Evolutionary conservation across 2,888 invertebrate species (phyloP).

Genomic region (Erpobdella octoculata): DNA sequence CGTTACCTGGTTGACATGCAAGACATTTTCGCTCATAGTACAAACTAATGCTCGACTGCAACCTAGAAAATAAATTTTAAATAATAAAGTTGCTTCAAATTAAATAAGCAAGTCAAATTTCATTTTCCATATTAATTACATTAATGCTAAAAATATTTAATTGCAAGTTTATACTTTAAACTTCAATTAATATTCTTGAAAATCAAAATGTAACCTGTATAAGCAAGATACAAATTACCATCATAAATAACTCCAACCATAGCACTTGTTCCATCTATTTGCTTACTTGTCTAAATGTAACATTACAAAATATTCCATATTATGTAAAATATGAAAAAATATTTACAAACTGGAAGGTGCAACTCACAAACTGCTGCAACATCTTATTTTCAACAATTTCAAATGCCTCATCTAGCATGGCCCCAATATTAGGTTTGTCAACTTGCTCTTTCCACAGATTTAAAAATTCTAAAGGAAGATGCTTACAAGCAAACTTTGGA

Average conservation of each 20-base stretch:
- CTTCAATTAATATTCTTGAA: not conserved
- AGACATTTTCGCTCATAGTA: constrained; percentile 69
- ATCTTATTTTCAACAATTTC: not conserved
- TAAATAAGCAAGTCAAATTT: not conserved
- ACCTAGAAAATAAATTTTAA: constrained; percentile 41
- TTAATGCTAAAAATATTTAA: not conserved
- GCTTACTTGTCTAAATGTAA: not conserved
- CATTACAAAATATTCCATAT: not conserved
- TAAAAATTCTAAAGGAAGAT: constrained; percentile 8
- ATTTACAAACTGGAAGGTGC: not conserved
- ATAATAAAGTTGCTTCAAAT: not conserved
- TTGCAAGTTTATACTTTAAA: not conserved
- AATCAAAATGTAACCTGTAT: not conserved
- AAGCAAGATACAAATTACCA: not conserved
- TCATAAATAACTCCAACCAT: not conserved
- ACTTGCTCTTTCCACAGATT: constrained; percentile 7
- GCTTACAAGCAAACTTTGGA: constrained; percentile 6
- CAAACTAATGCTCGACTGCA: constrained; percentile 72
- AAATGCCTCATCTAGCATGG: not conserved
- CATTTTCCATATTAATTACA: not conserved
- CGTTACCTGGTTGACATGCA: constrained; percentile 71
- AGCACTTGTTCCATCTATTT: constrained; percentile 4
- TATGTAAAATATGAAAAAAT: not conserved
- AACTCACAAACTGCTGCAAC: not conserved
- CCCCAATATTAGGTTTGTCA: not conserved